These are phyloP conservation scores for Megalops atlanticus DNA, from an alignment of 2,113 vertebrate genomes.

Conservation along the genomic window DNA sequence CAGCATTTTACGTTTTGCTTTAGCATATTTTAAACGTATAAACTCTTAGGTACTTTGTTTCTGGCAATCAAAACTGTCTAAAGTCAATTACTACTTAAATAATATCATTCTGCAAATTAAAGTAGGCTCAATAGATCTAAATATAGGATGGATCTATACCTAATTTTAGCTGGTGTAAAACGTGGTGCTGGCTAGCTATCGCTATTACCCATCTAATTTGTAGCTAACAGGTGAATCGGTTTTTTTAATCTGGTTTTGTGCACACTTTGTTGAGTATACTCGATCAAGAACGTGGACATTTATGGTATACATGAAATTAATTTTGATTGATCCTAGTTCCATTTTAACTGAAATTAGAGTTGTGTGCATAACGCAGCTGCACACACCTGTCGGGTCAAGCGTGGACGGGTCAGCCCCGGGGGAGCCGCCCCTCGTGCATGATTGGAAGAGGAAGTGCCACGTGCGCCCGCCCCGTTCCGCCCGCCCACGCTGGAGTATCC, in stretches of 20 bases:
- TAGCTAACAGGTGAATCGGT: too few species aligned
- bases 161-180: neutral
- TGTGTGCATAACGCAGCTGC: neutral
- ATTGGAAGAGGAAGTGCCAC: conserved; percentile 67
- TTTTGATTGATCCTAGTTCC: neutral
- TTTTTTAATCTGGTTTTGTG: too few species aligned
- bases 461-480: conserved; percentile 48
- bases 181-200: neutral
- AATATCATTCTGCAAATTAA: too few species aligned
- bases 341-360: neutral
- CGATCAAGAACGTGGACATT: neutral
- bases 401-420: neutral
- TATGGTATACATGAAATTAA: too few species aligned
- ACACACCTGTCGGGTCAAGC: neutral
- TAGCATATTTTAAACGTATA: neutral
- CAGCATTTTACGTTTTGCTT: neutral
- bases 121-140: neutral
- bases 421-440: conserved; percentile 47
- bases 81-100: neutral
- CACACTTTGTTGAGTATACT: neutral
- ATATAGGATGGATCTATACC: too few species aligned
- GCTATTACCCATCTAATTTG: neutral
- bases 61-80: neutral
- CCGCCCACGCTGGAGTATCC: neutral
- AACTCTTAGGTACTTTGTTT: neutral